Base-by-base conservation (phyloP, 2,113 vertebrate genomes). In the Trinectes maculatus region DNA sequence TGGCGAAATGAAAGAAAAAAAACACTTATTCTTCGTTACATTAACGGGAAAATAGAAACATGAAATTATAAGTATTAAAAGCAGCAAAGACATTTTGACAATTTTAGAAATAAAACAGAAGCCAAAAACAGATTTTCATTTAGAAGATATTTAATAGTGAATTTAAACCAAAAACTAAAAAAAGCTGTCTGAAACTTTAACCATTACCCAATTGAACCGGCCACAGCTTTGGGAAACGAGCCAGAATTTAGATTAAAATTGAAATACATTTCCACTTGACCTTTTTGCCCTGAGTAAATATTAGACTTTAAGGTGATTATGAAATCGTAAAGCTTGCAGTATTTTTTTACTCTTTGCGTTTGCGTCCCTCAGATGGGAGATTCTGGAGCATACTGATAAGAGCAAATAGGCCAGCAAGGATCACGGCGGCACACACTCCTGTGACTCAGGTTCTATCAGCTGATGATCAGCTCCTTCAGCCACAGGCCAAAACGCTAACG, bases 401-500 rank as follows among this genome's bases (percentile, higher is more conserved):
- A 49, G 55, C 24, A 71, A 78, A 74, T 46, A 71, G 48, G 44
- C 31, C 36, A 49, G 48, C 28, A 57, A 51, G 58, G 47, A 71
- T 42, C 43, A 62, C 71, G 43, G 19, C n/a, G 51, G 34, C 74
- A 53, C 44, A 66, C 40, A 54, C 6, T 71, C 53, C 65, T 63
- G 40, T 43, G 25, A 71, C 19, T 15, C 28, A 24, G 46, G 36
- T 62, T 52, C 68, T 49, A 37, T 51, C 28, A 49, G 42, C 62
- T 44, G 60, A 28, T 31, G 26, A 39, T 71, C 64, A 49, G 62
- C 48, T 78, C 21, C 42, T 71, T 43, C 70, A 79, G 77, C 54
- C 49, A 21, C 55, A 57, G 55, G 51, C 61, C 64, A 24, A 48
- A 52, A 64, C 68, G 36, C 49, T 46, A 42, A 71, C 56, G 52